Evolutionary conservation across 2,797 vertebrate species (phyloP).

Genomic region (Eutrigla gurnardus): DNA sequence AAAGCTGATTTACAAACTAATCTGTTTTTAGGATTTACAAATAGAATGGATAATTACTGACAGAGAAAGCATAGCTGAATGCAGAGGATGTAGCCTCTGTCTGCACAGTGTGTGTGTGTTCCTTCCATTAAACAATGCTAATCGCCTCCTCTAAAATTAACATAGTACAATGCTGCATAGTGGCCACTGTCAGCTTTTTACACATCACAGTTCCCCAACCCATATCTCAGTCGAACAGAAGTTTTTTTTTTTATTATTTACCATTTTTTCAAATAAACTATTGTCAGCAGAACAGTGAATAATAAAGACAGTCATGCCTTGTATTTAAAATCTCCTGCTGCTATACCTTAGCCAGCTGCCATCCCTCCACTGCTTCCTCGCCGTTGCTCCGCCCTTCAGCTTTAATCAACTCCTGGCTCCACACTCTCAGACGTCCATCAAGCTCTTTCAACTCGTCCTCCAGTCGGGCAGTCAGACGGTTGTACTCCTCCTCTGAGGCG

Average conservation of each 20-base stretch:
- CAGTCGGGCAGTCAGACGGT: slow-evolving; percentile 81
- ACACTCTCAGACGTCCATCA: slow-evolving; percentile 83
- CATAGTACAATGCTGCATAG: slow-evolving; percentile 30
- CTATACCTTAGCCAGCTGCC: slow-evolving; percentile 91
- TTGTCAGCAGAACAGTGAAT: slow-evolving; percentile 49
- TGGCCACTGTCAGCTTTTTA: slow-evolving; percentile 35
- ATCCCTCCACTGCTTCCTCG: slow-evolving; percentile 88
- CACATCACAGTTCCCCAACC: slow-evolving; percentile 27
- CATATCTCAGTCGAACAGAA: slow-evolving; percentile 25
- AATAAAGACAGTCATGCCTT: slow-evolving; percentile 34
- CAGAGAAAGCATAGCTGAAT: slow-evolving; percentile 56
- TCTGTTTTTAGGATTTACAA: slow-evolving; percentile 82
- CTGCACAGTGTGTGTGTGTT: slow-evolving; percentile 39
- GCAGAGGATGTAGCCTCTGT: slow-evolving; percentile 43
- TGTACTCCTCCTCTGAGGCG: slow-evolving; percentile 91
- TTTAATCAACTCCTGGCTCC: slow-evolving; percentile 85
- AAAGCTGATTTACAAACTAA: slow-evolving; percentile 84
- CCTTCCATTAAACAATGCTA: slow-evolving; percentile 59
- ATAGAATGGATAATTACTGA: slow-evolving; percentile 81
- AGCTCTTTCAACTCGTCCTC: slow-evolving; percentile 87
- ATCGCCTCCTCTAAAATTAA: slow-evolving; percentile 58
- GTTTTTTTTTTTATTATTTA: slow-evolving; percentile 32
- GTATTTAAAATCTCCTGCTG: slow-evolving; percentile 31
- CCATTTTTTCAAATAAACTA: slow-evolving; percentile 53
- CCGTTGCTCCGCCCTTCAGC: slow-evolving; percentile 89